Percentiles rank a stretch among this genome's conserved stretches.
phyloP scores from a whole-genome alignment of 2,888 invertebrate species.

The Julus scanicus region DNA sequence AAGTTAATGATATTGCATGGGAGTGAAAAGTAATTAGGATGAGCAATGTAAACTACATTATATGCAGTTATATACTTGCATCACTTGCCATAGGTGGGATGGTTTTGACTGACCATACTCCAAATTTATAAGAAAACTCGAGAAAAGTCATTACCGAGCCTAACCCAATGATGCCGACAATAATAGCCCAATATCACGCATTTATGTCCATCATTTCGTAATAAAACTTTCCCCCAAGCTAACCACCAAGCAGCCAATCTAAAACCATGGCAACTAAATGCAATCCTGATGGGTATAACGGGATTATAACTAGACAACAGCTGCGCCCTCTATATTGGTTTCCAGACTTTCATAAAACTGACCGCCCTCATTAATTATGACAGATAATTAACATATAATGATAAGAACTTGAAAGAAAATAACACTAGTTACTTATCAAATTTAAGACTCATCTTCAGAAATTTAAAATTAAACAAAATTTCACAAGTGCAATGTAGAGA shows the following conservation, averaged over 20 bases:
- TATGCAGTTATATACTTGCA: too few relatives aligned
- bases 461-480: too few relatives aligned
- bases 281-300: background rate
- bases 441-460: too few relatives aligned
- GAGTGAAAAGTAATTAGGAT: too few relatives aligned
- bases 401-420: too few relatives aligned
- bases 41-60: too few relatives aligned
- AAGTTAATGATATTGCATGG: too few relatives aligned
- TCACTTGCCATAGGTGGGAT: background rate
- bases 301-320: background rate
- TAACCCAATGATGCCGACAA: background rate
- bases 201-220: conserved; percentile 32
- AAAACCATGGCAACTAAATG: conserved; percentile 22
- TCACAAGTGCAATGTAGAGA: too few relatives aligned
- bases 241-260: background rate
- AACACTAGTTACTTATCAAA: too few relatives aligned
- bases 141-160: background rate
- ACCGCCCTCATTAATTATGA: background rate
- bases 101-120: background rate
- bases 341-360: background rate
- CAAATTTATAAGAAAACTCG: background rate
- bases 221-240: background rate
- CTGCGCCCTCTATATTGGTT: background rate
- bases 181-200: background rate
- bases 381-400: too few relatives aligned